A percentile compares a stretch with the other conserved stretches of the same genome.
Evolutionary conservation across 2,797 vertebrate species (phyloP).

Genomic region (Leptodactylus fallax): DNA sequence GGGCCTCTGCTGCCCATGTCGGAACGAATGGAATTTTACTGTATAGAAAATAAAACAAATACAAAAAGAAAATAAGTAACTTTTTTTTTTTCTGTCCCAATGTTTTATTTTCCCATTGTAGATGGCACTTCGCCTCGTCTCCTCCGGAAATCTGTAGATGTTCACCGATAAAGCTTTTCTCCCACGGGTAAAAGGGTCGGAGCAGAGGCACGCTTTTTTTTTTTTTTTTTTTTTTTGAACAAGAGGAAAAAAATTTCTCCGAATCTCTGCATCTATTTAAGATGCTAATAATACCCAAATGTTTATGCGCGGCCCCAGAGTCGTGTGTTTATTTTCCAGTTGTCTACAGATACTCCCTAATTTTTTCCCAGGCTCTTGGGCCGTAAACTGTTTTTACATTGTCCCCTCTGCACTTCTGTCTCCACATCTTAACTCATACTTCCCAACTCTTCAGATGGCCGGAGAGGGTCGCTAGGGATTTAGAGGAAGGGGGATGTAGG

Average conservation of each 20-base stretch:
- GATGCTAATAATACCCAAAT: constrained; percentile 75
- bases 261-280: constrained; percentile 56
- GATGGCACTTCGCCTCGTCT: constrained; percentile 45
- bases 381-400: not conserved
- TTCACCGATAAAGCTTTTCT: constrained; percentile 62
- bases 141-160: constrained; percentile 36
- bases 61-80: not conserved
- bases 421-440: constrained; percentile 37
- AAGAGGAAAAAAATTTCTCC: constrained; percentile 30
- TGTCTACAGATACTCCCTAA: constrained; percentile 49
- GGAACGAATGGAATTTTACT: not conserved
- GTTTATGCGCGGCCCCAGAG: constrained; percentile 71
- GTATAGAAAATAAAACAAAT: not conserved
- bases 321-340: constrained; percentile 74
- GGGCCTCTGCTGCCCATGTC: no score
- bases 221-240: not conserved
- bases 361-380: constrained; percentile 73
- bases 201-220: constrained; percentile 18
- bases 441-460: not conserved
- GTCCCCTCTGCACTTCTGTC: constrained; percentile 47
- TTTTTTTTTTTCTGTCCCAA: not conserved
- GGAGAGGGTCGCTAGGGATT: not conserved
- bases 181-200: constrained; percentile 68
- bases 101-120: constrained; percentile 47
- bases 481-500: not conserved